Evolutionary conservation across 2,113 vertebrate species (phyloP), one percentile per base, ranked within the genome.

Genomic region (Rhabdomys dilectus): DNA sequence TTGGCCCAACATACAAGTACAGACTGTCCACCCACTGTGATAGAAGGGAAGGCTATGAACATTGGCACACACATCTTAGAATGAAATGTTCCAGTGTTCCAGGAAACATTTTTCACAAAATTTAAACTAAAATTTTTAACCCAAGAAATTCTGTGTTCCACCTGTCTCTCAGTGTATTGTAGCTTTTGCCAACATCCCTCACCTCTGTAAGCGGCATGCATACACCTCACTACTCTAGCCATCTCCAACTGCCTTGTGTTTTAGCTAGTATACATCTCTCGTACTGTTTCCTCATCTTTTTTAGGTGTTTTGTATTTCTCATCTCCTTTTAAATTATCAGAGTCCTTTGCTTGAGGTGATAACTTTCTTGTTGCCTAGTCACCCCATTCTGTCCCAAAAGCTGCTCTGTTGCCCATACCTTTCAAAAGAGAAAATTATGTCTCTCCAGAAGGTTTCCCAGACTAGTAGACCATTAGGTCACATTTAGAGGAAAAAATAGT

Each of bases 11-110:
- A 39, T 0, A 11, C 16, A 56, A 95, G 58, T 26, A 64, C 51
- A 68, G 3, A 76, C 19, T 45, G 9, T 64, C 17, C n/a, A 26
- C 48, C 81, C 26, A n/a, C 58, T 42, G 39, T 84, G 56, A 84
- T 17, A 70, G 45, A 95, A 73, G 31, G 77, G 21, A 92, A 94
- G 58, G 34, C 68, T 58, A 58, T 34, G 51, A 11, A 17, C 58
- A 31, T 3, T 84, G 80, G 29, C 60, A 87, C 80, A n/a, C 7
- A 53, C 6, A 70, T 72, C 76, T 51, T 77, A 81, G 70, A 95
- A 89, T 73, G 22, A 97, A 92, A 95, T 85, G 58, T 68, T 80
- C 70, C 45, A 45, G 12, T 70, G 58, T 85, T 91, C 70, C 34
- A 56, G 64, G 53, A 97, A 93, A 89, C n/a, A 68, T 51, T 70